These are phyloP conservation scores for Sarcophaga bullata DNA, from an alignment of 1,140 invertebrate species.

Conservation along the genomic window DNA sequence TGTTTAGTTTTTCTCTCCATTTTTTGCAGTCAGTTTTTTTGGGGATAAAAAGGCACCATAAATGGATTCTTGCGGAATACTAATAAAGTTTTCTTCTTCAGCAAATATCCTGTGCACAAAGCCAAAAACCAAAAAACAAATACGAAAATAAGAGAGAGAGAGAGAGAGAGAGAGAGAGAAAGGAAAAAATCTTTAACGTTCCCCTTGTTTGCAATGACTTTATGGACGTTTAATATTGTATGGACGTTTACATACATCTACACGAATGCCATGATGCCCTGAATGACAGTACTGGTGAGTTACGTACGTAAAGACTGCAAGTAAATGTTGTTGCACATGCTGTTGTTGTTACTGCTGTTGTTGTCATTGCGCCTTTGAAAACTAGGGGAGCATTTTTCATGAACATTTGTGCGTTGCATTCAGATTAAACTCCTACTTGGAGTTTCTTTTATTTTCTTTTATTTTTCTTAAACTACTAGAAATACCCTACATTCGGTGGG, in stretches of 20 bases:
- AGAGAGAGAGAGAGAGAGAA: neutral
- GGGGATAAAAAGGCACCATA: constrained; percentile 7
- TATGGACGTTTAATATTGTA: constrained; percentile 24
- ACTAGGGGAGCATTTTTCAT: neutral
- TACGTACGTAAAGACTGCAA: neutral
- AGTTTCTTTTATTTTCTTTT: neutral
- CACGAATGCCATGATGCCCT: neutral
- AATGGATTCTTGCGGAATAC: constrained; percentile 38
- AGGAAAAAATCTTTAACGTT: neutral
- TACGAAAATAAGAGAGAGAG: neutral
- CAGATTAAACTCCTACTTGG: constrained; percentile 20
- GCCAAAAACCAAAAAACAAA: neutral
- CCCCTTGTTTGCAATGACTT: constrained; percentile 8
- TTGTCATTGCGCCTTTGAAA: neutral
- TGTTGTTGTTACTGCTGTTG: neutral
- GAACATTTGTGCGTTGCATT: constrained; percentile 35
- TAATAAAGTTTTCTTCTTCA: constrained; percentile 33
- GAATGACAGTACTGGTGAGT: neutral
- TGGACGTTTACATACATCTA: too few relatives aligned
- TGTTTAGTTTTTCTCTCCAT: neutral
- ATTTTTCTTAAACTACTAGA: too few relatives aligned
- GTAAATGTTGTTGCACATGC: neutral
- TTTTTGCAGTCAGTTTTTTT: neutral
- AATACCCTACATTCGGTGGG: too few relatives aligned
- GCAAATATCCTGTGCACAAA: constrained; percentile 11